Evolutionary conservation across 2,888 invertebrate species (phyloP).

Genomic region (Nephrotoma flavescens): DNA sequence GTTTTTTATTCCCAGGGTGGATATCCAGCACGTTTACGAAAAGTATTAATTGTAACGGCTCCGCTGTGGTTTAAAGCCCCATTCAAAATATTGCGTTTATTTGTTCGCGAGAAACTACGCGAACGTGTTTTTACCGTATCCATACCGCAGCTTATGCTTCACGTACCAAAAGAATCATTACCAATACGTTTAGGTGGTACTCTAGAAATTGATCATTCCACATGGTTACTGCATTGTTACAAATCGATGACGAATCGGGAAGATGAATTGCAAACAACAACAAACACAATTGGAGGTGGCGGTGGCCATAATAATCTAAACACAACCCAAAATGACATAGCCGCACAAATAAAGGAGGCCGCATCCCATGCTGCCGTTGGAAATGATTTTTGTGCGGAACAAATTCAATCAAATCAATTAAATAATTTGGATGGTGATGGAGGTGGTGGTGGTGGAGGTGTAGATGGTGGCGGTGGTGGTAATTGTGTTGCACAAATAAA

Average conservation of each 20-base stretch:
- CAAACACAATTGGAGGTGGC: conserved; percentile 27
- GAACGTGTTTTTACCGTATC: conserved; percentile 93
- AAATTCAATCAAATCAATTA: conserved; percentile 30
- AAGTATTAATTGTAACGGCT: conserved; percentile 92
- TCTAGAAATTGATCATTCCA: conserved; percentile 74
- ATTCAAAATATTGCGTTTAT: conserved; percentile 85
- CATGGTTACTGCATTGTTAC: conserved; percentile 67
- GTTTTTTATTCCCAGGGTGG: conserved; percentile 57
- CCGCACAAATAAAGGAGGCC: conserved; percentile 25
- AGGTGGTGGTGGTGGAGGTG: conserved; percentile 19
- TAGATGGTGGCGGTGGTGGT: conserved; percentile 26
- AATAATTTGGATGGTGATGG: conserved; percentile 25
- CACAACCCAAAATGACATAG: conserved; percentile 38
- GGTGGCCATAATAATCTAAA: conserved; percentile 29
- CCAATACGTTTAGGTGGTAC: conserved; percentile 81
- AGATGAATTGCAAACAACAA: conserved; percentile 30
- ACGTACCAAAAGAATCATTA: conserved; percentile 80
- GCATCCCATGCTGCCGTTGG: neutral
- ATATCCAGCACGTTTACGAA: conserved; percentile 92
- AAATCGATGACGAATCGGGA: conserved; percentile 73
- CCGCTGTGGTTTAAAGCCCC: conserved; percentile 98
- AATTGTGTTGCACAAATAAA: conserved; percentile 14
- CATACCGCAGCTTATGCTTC: conserved; percentile 72
- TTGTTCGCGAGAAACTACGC: conserved; percentile 87
- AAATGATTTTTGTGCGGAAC: conserved; percentile 15